These are phyloP conservation scores for Hippocampus mohnikei DNA, from an alignment of 2,113 vertebrate genomes.

Conservation along the genomic window DNA sequence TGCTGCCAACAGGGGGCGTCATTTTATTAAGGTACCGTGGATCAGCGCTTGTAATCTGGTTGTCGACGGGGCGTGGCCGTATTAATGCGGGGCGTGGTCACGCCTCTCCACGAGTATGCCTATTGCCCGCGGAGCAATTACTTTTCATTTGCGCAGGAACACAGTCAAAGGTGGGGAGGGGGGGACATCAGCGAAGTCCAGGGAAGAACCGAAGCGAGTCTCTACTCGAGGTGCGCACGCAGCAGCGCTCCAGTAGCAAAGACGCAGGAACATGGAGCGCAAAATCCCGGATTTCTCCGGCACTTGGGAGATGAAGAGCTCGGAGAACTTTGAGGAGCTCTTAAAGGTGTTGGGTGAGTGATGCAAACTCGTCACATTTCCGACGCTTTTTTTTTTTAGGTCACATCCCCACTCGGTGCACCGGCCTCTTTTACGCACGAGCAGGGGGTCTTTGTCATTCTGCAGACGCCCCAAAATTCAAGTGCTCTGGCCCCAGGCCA, in stretches of 20 bases:
- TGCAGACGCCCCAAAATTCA: constrained; percentile 49
- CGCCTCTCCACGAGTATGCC: constrained; percentile 36
- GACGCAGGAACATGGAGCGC: constrained; percentile 63
- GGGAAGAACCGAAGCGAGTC: not conserved
- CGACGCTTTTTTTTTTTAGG: constrained; percentile 44
- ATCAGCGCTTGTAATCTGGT: constrained; percentile 17
- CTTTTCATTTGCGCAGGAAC: constrained; percentile 43
- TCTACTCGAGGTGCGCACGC: constrained; percentile 6
- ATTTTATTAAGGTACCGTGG: constrained; percentile 11
- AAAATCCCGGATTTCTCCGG: constrained; percentile 84
- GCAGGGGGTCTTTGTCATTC: constrained; percentile 65
- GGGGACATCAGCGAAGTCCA: not conserved
- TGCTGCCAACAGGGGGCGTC: constrained; percentile 47
- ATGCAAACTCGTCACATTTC: not conserved
- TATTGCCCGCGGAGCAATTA: constrained; percentile 41
- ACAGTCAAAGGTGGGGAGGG: constrained; percentile 3
- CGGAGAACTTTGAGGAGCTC: constrained; percentile 90
- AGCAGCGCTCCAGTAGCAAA: constrained; percentile 22
- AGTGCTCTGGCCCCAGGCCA: constrained; percentile 47
- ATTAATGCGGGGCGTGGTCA: constrained; percentile 48
- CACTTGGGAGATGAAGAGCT: constrained; percentile 87
- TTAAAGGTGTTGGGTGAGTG: constrained; percentile 84
- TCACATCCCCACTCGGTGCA: constrained; percentile 39
- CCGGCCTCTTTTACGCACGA: constrained; percentile 34
- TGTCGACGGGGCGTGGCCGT: constrained; percentile 44